Percentiles rank a stretch among this genome's conserved stretches.
These are phyloP conservation scores for Crotalus tigris DNA, from an alignment of 2,113 vertebrate species.

Conservation along the genomic window DNA sequence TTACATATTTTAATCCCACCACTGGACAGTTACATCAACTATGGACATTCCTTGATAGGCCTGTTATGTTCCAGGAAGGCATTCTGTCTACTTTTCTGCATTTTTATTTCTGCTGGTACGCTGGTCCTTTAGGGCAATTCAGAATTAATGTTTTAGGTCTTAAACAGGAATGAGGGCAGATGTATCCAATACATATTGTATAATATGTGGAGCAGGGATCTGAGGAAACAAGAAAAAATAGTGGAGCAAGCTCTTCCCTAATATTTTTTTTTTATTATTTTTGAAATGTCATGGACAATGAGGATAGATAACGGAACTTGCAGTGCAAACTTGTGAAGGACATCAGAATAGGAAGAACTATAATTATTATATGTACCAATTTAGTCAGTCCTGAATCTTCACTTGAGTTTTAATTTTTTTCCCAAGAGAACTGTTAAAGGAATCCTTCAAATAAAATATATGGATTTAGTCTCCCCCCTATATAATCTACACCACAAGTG, in stretches of 20 bases:
- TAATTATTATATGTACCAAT: not conserved
- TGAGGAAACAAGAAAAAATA: not conserved
- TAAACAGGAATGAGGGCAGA: not conserved
- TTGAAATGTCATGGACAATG: not conserved
- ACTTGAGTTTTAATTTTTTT: not conserved
- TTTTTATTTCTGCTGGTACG: not conserved
- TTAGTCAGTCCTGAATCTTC: not conserved
- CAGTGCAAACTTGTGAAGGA: not conserved
- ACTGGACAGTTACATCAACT: not conserved
- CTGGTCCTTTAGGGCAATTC: not conserved
- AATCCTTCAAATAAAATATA: not conserved
- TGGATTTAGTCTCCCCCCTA: not conserved
- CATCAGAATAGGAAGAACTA: not conserved
- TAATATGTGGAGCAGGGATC: not conserved
- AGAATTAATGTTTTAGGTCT: not conserved
- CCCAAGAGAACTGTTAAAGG: not conserved
- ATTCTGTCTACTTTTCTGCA: not conserved
- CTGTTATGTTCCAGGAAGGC: not conserved
- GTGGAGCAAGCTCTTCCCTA: not conserved
- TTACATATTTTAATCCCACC: no score
- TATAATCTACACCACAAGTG: not conserved
- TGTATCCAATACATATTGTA: not conserved
- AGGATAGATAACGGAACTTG: not conserved
- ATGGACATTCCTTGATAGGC: constrained; percentile 8
- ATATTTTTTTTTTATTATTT: not conserved